A percentile compares a stretch with the other conserved stretches of the same genome.
Conservation (phyloP, 1,140 invertebrate species). For the Penaeus vannamei region DNA sequence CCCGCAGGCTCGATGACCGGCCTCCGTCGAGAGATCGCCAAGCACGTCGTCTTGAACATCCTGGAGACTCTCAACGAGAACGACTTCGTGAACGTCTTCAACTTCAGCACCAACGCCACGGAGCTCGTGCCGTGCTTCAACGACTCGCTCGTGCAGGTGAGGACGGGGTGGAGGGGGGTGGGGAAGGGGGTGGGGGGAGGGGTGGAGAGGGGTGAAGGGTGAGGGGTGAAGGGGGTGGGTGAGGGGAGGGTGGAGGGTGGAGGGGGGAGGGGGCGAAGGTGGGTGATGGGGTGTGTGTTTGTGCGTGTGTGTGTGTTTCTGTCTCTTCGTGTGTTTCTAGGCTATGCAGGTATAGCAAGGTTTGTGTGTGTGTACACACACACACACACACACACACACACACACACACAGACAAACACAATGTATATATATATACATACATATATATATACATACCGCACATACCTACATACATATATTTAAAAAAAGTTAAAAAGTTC, state of each 20-base stretch:
- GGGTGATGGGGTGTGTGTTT: slow-evolving; percentile 20
- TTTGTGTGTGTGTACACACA: slow-evolving; percentile 14
- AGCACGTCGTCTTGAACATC: slow-evolving; percentile 89
- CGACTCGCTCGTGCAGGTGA: slow-evolving; percentile 84
- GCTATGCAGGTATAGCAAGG: neutral
- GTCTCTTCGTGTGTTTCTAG: too few relatives aligned
- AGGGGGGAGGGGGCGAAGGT: neutral
- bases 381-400: neutral
- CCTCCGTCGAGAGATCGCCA: slow-evolving; percentile 91
- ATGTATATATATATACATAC: slow-evolving; percentile 38
- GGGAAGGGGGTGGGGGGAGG: slow-evolving; percentile 11
- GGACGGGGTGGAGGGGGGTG: neutral
- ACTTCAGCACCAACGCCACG: slow-evolving; percentile 79
- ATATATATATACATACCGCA: neutral
- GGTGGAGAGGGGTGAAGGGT: slow-evolving; percentile 20
- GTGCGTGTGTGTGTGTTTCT: slow-evolving; percentile 39
- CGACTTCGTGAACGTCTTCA: slow-evolving; percentile 95
- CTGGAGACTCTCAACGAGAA: slow-evolving; percentile 97
- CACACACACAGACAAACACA: slow-evolving; percentile 10
- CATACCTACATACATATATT: too few relatives aligned
- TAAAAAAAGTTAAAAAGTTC: neutral
- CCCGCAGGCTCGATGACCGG: slow-evolving; percentile 96
- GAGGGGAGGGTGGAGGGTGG: neutral
- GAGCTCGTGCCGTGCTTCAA: slow-evolving; percentile 87
- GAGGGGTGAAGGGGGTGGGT: neutral